Base-by-base conservation (phyloP, 2,797 vertebrate species). In the Pseudomugil gertrudae region DNA sequence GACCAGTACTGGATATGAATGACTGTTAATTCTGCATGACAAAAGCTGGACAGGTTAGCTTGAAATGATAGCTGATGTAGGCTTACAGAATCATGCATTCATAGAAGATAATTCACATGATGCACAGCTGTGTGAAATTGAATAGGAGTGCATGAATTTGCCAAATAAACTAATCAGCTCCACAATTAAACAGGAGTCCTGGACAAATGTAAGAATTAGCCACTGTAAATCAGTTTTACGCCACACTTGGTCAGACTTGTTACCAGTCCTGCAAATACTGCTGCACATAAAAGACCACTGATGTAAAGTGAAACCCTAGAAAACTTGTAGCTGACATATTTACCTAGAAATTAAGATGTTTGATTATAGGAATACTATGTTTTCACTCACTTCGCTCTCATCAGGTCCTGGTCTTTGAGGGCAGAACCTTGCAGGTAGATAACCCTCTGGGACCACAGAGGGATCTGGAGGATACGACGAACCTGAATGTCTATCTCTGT, bases 401-500 rank as follows among this genome's bases (percentile, higher is more conserved):
- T 95, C 58, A 95, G 89, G 79, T 95, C 95, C 87, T 95, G 94
- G 83, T 95, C 95, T 80, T 95, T 95, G 40, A 95, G 91, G 8
- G 94, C 93, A 1, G 95, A 95, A 9, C 95, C 95, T 65, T 95
- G 95, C 53, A 95, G 92, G 78, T 95, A 95, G 80, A 95, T 95
- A 58, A 95, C 94, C 36, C 95, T 92, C 82, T 95, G 95, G 29
- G 94, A 95, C 95, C 95, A 95, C 55, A 95, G 85, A 9, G 95
- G 95, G 71, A 95, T 95, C 84, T 95, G 95, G 36, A 95, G 90
- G 55, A 95, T 95, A 1, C 95, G 91, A 1, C 95, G 90, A 17
- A 95, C 95, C 76, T 95, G 94, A 72, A 95, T 92, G 74, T 95
- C 95, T 70, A 95, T 94, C 77, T 95, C 95, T 3, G 94, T 93